Percentiles rank a stretch among this genome's conserved stretches.
Evolutionary conservation across 2,797 vertebrate species (phyloP).

Genomic region (Urocyon cinereoargenteus): DNA sequence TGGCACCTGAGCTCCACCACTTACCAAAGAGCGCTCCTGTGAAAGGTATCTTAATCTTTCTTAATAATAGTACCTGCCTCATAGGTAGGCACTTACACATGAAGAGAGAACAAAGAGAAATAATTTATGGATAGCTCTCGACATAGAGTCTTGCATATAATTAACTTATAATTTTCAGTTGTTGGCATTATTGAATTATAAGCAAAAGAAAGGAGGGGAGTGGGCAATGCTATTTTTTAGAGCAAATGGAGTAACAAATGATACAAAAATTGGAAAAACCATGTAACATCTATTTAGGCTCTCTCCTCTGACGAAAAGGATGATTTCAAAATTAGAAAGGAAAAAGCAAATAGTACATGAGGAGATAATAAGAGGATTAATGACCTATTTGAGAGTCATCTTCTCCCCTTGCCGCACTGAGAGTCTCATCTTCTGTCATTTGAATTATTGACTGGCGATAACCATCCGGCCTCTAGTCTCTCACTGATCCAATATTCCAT

Average conservation of each 20-base stretch:
- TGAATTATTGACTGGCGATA: neutral
- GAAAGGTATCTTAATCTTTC: neutral
- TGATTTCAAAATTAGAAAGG: neutral
- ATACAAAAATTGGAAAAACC: neutral
- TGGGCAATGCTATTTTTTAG: neutral
- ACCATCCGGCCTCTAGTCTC: rapidly evolving
- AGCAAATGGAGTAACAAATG: neutral
- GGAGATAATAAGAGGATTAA: neutral
- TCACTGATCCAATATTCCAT: neutral
- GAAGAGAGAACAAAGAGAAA: neutral
- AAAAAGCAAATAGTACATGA: neutral
- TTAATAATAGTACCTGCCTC: neutral
- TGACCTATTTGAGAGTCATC: neutral
- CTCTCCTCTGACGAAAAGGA: neutral
- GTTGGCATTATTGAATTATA: neutral
- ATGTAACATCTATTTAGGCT: neutral
- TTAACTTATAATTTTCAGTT: neutral
- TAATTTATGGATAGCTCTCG: neutral
- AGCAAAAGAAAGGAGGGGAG: neutral
- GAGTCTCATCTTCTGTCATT: neutral
- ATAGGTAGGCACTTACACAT: neutral
- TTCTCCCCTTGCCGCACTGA: neutral
- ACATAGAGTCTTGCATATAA: neutral
- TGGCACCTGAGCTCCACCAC: neutral
- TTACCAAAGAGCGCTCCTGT: neutral